Conservation (phyloP, 2,797 vertebrate species). For the Syndactyla subalaris region DNA sequence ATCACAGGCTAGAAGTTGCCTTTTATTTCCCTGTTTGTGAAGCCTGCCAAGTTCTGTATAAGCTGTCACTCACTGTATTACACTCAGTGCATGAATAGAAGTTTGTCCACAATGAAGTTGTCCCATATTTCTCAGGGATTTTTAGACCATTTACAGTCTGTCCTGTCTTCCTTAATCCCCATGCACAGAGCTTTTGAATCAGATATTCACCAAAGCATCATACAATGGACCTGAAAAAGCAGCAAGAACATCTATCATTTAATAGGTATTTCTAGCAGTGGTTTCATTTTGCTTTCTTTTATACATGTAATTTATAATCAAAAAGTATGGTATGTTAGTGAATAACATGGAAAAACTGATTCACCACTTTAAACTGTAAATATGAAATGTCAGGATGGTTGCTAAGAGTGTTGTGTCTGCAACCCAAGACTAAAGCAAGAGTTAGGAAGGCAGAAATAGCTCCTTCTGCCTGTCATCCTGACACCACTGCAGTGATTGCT, state of each 20-base stretch:
- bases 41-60: slow-evolving; percentile 43
- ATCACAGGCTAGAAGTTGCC: slow-evolving; percentile 51
- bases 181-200: slow-evolving; percentile 26
- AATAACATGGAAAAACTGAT: not conserved
- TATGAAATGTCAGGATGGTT: not conserved
- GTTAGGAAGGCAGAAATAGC: not conserved
- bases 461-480: not conserved
- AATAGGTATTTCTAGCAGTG: not conserved
- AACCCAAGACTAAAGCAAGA: not conserved
- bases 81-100: slow-evolving; percentile 45
- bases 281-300: not conserved
- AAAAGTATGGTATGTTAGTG: not conserved
- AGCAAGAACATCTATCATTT: not conserved
- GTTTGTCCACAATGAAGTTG: slow-evolving; percentile 63
- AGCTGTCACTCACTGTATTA: slow-evolving; percentile 42
- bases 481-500: not conserved
- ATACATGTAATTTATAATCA: not conserved
- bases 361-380: not conserved
- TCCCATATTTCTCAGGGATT: slow-evolving; percentile 37
- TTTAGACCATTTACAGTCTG: slow-evolving; percentile 30
- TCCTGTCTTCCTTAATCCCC: slow-evolving; percentile 49
- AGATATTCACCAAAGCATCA: slow-evolving; percentile 17
- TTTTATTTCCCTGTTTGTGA: slow-evolving; percentile 64
- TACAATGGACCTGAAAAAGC: slow-evolving; percentile 7
- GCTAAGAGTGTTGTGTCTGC: not conserved